Base-by-base conservation (phyloP, 2,888 invertebrate genomes). In the Colostygia pectinataria region DNA sequence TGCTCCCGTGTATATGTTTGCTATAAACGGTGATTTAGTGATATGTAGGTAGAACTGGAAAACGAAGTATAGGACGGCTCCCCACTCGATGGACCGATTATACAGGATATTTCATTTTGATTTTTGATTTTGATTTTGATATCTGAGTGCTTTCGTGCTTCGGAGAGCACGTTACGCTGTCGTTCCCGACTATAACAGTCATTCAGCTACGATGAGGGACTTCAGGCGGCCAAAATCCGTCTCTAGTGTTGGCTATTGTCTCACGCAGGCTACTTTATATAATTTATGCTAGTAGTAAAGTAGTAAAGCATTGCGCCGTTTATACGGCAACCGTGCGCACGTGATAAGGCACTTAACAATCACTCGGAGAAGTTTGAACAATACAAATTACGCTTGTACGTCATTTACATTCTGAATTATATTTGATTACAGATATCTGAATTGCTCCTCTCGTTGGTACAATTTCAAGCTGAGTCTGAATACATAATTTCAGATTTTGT, bases 1-100 rank as follows among this genome's bases (percentile, higher is more conserved):
- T 63, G 65, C 61, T 69, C 66, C 61, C 60, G 53, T 57, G 46
- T 40, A 53, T 20, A 43, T 27, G 27, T 43, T 7, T 31, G 28
- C n/a, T 24, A 41, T 28, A 28, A 5, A 14, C 29, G 29, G 9
- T 29, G 32, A 32, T 18, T 44, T 38, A 33, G 6, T 10, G 33
- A 4, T 10, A 18, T 33, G 10, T 20, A 15, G 15, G 2, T 3
- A 15, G 2, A 15, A 15, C 2, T 4, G 2, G 4, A 2, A 15
- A 15, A 15, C 15, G 2, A 15, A 15, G 4, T 3, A 15, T 15
- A 15, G 15, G 4, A 15, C 15, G 15, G n/a, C n/a, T n/a, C n/a
- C n/a, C n/a, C n/a, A n/a, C n/a, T n/a, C n/a, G n/a, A n/a, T n/a
- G n/a, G n/a, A n/a, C n/a, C n/a, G n/a, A n/a, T n/a, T n/a, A n/a